phyloP scores from a whole-genome alignment of 2,113 vertebrate genomes.

The Platichthys stellatus region DNA sequence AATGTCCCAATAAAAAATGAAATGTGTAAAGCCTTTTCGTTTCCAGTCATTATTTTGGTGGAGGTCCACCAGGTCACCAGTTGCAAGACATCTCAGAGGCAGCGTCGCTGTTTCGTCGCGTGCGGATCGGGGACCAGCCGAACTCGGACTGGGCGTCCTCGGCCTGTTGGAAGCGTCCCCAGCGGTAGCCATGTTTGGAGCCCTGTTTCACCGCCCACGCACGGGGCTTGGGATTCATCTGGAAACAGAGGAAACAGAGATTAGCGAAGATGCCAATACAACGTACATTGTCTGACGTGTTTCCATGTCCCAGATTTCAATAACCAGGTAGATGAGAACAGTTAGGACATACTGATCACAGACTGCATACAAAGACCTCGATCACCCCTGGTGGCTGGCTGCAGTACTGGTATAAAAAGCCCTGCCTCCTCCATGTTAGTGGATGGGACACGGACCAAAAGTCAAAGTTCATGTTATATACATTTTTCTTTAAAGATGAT shows the following conservation, averaged over 20 bases:
- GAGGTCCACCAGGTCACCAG: constrained; percentile 70
- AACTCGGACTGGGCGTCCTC: constrained; percentile 81
- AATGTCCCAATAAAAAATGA: constrained; percentile 1
- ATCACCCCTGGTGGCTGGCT: too few relatives aligned
- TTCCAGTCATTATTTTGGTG: not conserved
- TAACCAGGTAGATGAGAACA: not conserved
- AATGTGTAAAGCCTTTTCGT: constrained; percentile 1
- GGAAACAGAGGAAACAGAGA: constrained; percentile 20
- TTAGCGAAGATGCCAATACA: not conserved
- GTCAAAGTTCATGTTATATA: too few relatives aligned
- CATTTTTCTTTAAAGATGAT: too few relatives aligned
- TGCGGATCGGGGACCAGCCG: constrained; percentile 80
- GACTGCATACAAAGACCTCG: too few relatives aligned
- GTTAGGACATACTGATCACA: too few relatives aligned
- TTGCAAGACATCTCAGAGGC: constrained; percentile 86
- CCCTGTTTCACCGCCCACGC: constrained; percentile 73
- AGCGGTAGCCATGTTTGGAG: constrained; percentile 52
- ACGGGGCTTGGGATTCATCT: constrained; percentile 84
- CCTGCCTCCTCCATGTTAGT: too few relatives aligned
- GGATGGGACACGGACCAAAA: too few relatives aligned
- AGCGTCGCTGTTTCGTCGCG: constrained; percentile 82
- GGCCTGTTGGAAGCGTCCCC: constrained; percentile 46
- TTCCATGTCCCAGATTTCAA: not conserved
- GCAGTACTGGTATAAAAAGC: too few relatives aligned
- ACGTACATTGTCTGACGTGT: not conserved